Conservation (phyloP, 2,113 vertebrate species). For the Ptyas mucosa region DNA sequence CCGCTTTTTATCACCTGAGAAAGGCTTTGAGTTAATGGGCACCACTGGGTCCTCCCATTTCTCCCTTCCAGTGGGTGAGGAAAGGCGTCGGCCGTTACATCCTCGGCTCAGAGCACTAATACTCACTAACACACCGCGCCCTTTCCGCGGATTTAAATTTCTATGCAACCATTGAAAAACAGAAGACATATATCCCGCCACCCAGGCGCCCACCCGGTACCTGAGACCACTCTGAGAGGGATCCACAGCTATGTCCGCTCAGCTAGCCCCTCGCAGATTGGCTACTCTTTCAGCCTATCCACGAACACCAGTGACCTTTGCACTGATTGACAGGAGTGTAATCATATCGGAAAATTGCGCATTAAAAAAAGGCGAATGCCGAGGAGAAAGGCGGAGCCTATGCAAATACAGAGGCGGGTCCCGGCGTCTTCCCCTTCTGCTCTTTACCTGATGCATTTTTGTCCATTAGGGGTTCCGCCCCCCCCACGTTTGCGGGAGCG, state of each 20-base stretch:
- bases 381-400: neutral
- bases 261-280: neutral
- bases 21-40: neutral
- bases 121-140: neutral
- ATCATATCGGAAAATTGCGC: neutral
- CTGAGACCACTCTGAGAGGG: neutral
- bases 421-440: too few relatives aligned
- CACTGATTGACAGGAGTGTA: fast-evolving
- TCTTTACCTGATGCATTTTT: neutral
- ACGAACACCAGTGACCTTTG: fast-evolving
- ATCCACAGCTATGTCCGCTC: neutral
- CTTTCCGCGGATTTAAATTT: neutral
- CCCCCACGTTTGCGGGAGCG: neutral
- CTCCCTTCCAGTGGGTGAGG: too few relatives aligned
- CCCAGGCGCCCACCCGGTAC: neutral
- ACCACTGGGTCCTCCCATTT: neutral
- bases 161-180: neutral
- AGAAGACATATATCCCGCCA: neutral
- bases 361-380: neutral
- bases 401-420: neutral
- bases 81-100: neutral
- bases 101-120: too few relatives aligned
- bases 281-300: neutral
- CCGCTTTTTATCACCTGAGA: neutral
- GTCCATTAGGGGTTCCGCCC: fast-evolving